Base-by-base conservation (phyloP, 2,797 vertebrate genomes). In the Steatocranus sp. region DNA sequence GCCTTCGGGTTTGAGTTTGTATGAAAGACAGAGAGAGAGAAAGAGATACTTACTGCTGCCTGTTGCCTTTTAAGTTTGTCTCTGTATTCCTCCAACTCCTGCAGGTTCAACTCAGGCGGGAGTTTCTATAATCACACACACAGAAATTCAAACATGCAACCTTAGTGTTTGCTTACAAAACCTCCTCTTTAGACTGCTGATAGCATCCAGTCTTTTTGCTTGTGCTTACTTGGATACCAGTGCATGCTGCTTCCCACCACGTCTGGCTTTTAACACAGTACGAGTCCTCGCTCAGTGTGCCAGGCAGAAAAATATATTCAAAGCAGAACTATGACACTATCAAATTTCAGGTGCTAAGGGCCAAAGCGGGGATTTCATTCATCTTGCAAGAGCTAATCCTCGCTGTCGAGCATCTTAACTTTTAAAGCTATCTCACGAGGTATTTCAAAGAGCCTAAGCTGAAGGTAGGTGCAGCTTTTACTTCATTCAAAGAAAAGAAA, bases 51-150 rank as follows among this genome's bases (percentile, higher is more conserved):
- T 94, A 99, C 99, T 49, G 98, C 98, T 81, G 97, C 97, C 92
- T 99, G 98, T 79, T 99, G 98, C 91, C 95, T 97, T 89, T 98
- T 99, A 83, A 99, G 91, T 86, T 97, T 98, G 93, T 99, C 98
- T 96, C 97, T 96, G 91, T 98, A 97, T 5, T 98, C 97, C 87
- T 99, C 99, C 82, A 99, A 90, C 83, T 99, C 98, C 94, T 97
- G 97, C 89, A 99, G 97, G 92, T 96, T 97, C 87, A 99, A 97
- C 89, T 98, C 97, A 74, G 97, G 95, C 68, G 98, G 98, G 83
- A 99, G 97, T 92, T 98, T 98, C 99, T 99, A 91, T 17, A 89
- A 83, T 79, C 61, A 89, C 7, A 92, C 75, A 8, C 4, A 93
- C 1, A 49, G 38, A 91, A 36, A 89, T 58, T 85, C 56, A 88